phyloP scores from a whole-genome alignment of 2,888 invertebrate genomes.

The Orchestes rusci region DNA sequence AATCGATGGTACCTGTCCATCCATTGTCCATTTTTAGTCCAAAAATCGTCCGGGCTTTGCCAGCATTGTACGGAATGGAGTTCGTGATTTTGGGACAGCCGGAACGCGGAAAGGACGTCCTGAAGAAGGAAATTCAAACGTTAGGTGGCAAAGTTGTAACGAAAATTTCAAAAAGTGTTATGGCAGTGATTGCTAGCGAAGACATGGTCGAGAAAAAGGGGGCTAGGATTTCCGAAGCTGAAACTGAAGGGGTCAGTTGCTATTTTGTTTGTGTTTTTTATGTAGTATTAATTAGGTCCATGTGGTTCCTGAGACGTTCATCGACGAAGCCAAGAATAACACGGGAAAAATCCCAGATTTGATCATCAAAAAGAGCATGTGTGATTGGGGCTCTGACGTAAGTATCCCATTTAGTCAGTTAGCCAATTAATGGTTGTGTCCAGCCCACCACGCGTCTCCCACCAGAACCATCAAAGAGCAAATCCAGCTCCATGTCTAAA shows the following conservation, averaged over 20 bases:
- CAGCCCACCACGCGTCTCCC: conserved; percentile 40
- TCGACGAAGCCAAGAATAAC: conserved; percentile 59
- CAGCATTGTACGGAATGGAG: conserved; percentile 69
- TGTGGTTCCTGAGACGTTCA: conserved; percentile 70
- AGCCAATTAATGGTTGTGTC: background rate
- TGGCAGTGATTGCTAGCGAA: conserved; percentile 68
- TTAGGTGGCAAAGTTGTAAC: conserved; percentile 69
- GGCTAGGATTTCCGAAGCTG: conserved; percentile 58
- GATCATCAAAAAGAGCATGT: conserved; percentile 66
- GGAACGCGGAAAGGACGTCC: conserved; percentile 50
- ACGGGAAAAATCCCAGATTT: conserved; percentile 56
- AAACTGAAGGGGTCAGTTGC: conserved; percentile 47
- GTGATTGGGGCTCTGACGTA: conserved; percentile 73
- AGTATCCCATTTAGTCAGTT: conserved; percentile 36
- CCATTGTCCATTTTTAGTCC: conserved; percentile 51
- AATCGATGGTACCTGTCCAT: too few species aligned
- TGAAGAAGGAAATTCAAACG: conserved; percentile 61
- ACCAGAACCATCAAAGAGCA: conserved; percentile 34
- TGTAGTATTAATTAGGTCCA: conserved; percentile 50
- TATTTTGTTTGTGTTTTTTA: background rate
- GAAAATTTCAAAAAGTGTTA: conserved; percentile 57
- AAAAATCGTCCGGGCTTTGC: conserved; percentile 56
- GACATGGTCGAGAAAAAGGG: conserved; percentile 62
- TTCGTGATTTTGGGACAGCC: conserved; percentile 61
- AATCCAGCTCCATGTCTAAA: conserved; percentile 31